Evolutionary conservation across 2,113 vertebrate species (phyloP).

Genomic region (Mustela lutreola): DNA sequence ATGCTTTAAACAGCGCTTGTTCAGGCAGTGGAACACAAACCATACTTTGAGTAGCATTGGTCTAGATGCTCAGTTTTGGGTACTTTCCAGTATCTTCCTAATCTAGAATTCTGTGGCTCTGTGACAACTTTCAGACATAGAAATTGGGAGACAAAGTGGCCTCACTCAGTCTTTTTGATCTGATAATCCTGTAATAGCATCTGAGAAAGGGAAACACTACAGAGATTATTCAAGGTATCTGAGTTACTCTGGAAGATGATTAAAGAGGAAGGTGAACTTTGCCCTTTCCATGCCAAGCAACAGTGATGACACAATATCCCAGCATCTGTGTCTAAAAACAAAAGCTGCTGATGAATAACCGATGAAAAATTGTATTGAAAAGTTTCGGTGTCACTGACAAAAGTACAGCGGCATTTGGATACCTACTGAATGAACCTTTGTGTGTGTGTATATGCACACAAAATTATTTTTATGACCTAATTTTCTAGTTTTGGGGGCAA

Average conservation of each 20-base stretch:
- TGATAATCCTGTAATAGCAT: neutral
- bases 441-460: neutral
- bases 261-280: neutral
- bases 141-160: constrained; percentile 40
- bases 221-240: neutral
- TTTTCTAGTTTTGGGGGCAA: constrained; percentile 68
- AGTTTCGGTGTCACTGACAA: neutral
- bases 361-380: neutral
- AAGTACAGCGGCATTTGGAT: neutral
- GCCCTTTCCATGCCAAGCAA: neutral
- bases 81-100: neutral
- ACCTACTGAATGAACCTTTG: constrained; percentile 29
- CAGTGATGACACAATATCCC: neutral
- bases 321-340: neutral
- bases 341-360: neutral
- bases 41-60: neutral
- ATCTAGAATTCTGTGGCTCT: neutral
- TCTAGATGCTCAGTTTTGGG: neutral
- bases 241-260: neutral
- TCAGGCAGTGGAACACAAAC: neutral
- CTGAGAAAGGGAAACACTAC: constrained; percentile 15
- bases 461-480: constrained; percentile 34
- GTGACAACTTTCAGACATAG: neutral
- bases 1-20: neutral
- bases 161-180: constrained; percentile 27